Evolutionary conservation across 2,888 invertebrate species (phyloP), one percentile per base, ranked within the genome.

Genomic region (Neoscelio sp.): DNA sequence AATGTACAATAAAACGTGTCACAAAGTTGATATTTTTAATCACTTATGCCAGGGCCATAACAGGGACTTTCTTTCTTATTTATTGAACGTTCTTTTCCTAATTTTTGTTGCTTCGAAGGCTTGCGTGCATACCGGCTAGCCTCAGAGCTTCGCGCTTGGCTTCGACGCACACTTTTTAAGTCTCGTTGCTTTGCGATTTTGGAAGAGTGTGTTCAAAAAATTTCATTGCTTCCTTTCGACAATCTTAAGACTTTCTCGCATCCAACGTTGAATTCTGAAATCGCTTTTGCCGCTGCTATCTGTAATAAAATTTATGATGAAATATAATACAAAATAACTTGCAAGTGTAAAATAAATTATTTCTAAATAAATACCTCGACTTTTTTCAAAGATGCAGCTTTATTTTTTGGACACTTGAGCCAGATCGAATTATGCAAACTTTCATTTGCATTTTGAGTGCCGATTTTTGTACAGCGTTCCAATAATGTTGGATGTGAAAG

Each of bases 11-110:
- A n/a, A n/a, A n/a, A n/a, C n/a, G n/a, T n/a, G n/a, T n/a, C n/a
- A n/a, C n/a, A n/a, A n/a, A n/a, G n/a, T n/a, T n/a, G n/a, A n/a
- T n/a, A n/a, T n/a, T n/a, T n/a, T n/a, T n/a, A n/a, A n/a, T n/a
- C n/a, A n/a, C n/a, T n/a, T n/a, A n/a, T 44, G 8, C 62, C 20
- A 23, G 26, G 6, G 6, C 56, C 46, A 44, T 54, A n/a, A 35
- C 26, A 7, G 18, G 26, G 50, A 65, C 17, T 56, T 74, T 67
- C 23, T 13, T 62, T 60, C 62, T 50, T 58, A 42, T 23, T 58
- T 56, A 74, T 52, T 46, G 13, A 52, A 20, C 38, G 54, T 13
- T 56, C 42, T 54, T 60, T 81, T 44, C n/a, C 26, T 60, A 48
- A 50, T 12, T 52, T 67, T 42, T 13, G 38, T 8, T 18, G 17